These are phyloP conservation scores for Dipodomys ordii DNA, from an alignment of 2,113 vertebrate species.

Conservation along the genomic window DNA sequence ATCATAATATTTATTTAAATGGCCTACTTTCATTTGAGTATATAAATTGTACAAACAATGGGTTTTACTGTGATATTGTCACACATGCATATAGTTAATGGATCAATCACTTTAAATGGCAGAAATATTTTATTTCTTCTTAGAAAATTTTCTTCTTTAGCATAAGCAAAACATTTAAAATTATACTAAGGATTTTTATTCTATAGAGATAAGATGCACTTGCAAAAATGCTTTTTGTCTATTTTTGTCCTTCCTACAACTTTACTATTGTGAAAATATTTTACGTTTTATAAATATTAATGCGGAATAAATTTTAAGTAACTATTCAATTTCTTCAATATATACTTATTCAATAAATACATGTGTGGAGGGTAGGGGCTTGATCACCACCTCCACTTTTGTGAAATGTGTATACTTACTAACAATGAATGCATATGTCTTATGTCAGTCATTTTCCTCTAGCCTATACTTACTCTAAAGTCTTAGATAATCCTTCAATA, in stretches of 20 bases:
- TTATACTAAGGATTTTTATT: background rate
- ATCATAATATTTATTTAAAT: conserved; percentile 23
- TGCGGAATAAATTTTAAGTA: background rate
- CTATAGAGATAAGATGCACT: background rate
- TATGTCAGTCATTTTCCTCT: conserved; percentile 52
- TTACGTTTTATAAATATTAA: background rate
- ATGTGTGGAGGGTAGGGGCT: background rate
- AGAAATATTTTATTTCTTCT: conserved; percentile 40
- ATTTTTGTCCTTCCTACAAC: background rate
- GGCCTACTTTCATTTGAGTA: background rate
- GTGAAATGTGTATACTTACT: background rate
- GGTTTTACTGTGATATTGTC: background rate
- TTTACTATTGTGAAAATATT: background rate
- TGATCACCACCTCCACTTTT: background rate
- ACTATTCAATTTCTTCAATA: background rate
- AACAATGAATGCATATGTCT: conserved; percentile 17
- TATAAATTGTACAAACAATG: background rate
- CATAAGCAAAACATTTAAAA: background rate
- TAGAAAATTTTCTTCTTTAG: background rate
- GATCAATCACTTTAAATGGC: conserved; percentile 56
- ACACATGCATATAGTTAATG: background rate
- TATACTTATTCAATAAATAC: background rate
- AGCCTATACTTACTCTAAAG: conserved; percentile 64
- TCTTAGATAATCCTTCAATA: conserved; percentile 72
- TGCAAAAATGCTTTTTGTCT: background rate